Evolutionary conservation across 1,140 invertebrate species (phyloP), one percentile per base, ranked within the genome.

Genomic region (Megalonaias nervosa): DNA sequence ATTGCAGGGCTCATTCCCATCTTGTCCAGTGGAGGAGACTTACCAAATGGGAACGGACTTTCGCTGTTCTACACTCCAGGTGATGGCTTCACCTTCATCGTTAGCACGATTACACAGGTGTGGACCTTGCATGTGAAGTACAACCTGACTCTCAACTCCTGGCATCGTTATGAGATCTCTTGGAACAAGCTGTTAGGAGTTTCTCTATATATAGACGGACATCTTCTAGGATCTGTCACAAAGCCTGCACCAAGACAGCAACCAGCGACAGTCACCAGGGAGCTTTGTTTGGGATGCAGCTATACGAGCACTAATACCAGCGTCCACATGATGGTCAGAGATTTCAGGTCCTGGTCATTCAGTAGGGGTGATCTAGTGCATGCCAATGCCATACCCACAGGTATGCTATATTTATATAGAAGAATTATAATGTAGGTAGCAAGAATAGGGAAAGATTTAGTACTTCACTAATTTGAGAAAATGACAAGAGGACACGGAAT

Each of bases 91-190:
- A 13, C 58, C 48, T 77, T 71, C 55, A 72, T 77, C 38, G 75
- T 77, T 21, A 72, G 62, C 55, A 71, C 75, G 15, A 66, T 21
- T 0, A 77, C 75, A 61, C 60, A 65, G 31, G n/a, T 12, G 26
- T 77, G 75, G 75, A 67, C 65, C n/a, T 56, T 77, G 12, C 57
- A 61, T 15, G 70, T 67, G 13, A 66, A 65, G n/a, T 77, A 77
- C 61, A 16, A 57, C n/a, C 75, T 70, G 14, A 65, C 67, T 9
- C 55, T 77, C 2, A 71, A 77, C 23, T 17, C 17, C 9, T 77
- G 75, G 75, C 75, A 77, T 59, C 75, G 72, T 23, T 71, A 67
- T 60, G 75, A 77, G 60, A 66, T 77, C 15, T 71, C 75, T 13
- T 77, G 75, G 75, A 72, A 77, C 58, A 60, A 62, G 61, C 48